phyloP scores from a whole-genome alignment of 2,113 vertebrate species.

The Monopterus albus region DNA sequence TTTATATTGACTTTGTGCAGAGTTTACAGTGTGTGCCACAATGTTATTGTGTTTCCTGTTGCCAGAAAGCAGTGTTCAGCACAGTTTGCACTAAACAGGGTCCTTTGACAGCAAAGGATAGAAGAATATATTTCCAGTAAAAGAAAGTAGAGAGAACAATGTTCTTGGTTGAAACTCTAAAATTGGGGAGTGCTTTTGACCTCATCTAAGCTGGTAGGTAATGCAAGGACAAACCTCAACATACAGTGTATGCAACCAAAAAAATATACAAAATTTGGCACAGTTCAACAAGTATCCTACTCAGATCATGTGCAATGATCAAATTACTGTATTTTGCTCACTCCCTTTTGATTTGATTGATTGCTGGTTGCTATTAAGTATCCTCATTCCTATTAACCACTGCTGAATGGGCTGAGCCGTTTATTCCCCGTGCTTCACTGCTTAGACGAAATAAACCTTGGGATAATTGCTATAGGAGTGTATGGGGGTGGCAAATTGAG shows the following conservation, averaged over 20 bases:
- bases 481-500: conserved; percentile 82
- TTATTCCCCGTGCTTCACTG: conserved; percentile 81
- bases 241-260: conserved; percentile 11
- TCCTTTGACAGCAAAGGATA: no score
- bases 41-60: no score
- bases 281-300: conserved; percentile 41
- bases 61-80: not conserved
- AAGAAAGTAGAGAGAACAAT: not conserved
- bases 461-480: conserved; percentile 84
- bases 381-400: conserved; percentile 77
- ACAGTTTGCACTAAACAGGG: no score
- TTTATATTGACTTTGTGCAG: not conserved
- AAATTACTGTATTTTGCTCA: conserved; percentile 62
- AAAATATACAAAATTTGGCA: conserved; percentile 1
- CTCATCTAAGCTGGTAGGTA: not conserved
- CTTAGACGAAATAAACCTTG: conserved; percentile 84
- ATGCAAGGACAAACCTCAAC: not conserved
- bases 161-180: not conserved
- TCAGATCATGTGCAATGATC: conserved; percentile 42
- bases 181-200: not conserved
- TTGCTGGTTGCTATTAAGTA: conserved; percentile 73
- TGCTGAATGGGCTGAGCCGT: conserved; percentile 75
- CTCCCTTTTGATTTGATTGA: conserved; percentile 72
- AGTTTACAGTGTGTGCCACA: not conserved
- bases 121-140: not conserved